phyloP scores from a whole-genome alignment of 2,113 vertebrate species.

The Myrmophylax atrothorax region DNA sequence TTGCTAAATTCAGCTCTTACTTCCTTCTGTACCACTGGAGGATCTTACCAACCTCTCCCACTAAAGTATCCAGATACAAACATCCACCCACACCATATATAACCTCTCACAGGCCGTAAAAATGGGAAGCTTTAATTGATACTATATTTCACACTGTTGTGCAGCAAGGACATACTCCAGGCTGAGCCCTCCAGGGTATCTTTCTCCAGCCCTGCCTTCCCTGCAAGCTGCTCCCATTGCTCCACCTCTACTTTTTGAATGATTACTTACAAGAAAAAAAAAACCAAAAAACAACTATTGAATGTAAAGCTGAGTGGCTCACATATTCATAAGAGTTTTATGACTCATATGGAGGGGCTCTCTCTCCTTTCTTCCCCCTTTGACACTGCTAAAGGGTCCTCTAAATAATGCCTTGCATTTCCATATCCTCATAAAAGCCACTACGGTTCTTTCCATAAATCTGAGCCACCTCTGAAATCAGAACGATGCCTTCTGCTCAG shows the following conservation, averaged over 20 bases:
- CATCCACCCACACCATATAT: conserved; percentile 23
- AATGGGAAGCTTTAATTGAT: conserved; percentile 65
- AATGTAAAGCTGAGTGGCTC: not conserved
- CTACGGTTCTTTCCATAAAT: not conserved
- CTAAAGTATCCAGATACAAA: conserved; percentile 2
- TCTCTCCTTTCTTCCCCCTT: not conserved
- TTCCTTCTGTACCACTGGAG: not conserved
- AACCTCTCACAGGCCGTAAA: conserved; percentile 40
- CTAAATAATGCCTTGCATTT: conserved; percentile 8
- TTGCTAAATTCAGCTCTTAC: not conserved
- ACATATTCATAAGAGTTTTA: not conserved
- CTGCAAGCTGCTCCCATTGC: not conserved
- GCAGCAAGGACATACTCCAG: conserved; percentile 49
- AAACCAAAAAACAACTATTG: not conserved
- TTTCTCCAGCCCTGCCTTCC: not conserved
- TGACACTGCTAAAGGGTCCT: not conserved
- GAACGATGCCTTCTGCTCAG: not conserved
- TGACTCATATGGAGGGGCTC: not conserved
- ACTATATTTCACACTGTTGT: conserved; percentile 65
- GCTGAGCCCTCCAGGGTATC: conserved; percentile 7
- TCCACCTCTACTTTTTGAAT: not conserved
- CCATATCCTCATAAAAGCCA: conserved; percentile 26
- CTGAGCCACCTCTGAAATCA: not conserved
- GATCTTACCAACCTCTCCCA: conserved; percentile 19
- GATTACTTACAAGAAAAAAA: not conserved